These are phyloP conservation scores for Sciurus carolinensis DNA, from an alignment of 2,797 vertebrate species.

Conservation along the genomic window DNA sequence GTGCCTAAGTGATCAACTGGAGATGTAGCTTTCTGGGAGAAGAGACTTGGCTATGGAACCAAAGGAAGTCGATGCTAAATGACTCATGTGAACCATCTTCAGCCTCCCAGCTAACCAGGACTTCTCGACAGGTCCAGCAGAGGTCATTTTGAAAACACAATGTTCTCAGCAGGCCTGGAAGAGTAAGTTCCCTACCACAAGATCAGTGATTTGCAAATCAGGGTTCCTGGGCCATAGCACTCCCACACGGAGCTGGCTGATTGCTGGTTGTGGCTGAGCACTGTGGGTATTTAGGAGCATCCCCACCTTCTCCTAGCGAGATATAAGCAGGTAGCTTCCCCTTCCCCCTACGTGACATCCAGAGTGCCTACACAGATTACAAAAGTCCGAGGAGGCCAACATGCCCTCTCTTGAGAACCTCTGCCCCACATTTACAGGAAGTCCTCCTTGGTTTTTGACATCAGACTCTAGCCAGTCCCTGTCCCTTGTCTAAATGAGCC, in stretches of 20 bases:
- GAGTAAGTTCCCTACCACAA: not conserved
- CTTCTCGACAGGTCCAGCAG: not conserved
- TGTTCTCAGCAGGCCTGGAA: not conserved
- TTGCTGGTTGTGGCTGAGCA: rapidly evolving
- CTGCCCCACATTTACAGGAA: not conserved
- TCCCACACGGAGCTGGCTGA: rapidly evolving
- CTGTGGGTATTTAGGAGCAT: not conserved
- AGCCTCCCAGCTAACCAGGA: too few relatives aligned
- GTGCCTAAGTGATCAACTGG: not conserved
- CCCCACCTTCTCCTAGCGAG: not conserved
- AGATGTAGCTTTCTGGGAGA: not conserved
- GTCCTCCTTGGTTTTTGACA: not conserved
- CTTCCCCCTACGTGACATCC: rapidly evolving
- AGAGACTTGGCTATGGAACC: not conserved
- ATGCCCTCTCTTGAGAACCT: not conserved
- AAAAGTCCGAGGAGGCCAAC: too few relatives aligned
- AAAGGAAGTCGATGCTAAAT: not conserved
- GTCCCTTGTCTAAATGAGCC: not conserved
- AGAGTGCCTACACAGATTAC: too few relatives aligned
- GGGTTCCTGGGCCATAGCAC: not conserved
- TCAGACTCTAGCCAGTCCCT: not conserved
- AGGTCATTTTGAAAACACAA: not conserved
- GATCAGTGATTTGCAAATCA: not conserved
- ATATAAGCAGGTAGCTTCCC: not conserved
- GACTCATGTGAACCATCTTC: not conserved